Base-by-base conservation (phyloP, 2,113 vertebrate genomes). In the Thamnaconus septentrionalis region DNA sequence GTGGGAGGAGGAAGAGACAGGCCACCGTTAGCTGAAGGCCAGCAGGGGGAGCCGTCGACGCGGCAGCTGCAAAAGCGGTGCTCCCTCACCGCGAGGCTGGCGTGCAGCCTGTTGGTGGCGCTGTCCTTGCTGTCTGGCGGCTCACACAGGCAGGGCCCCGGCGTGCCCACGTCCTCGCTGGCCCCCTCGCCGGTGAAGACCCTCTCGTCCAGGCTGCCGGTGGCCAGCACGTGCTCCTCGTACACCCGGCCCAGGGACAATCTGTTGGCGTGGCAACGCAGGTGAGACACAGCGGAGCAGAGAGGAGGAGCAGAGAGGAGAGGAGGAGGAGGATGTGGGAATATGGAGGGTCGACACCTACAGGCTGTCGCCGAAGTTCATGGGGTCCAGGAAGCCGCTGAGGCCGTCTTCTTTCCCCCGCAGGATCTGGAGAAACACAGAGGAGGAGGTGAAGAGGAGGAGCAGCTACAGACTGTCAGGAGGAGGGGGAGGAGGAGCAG, bases 361-460 rank as follows among this genome's bases (percentile, higher is more conserved):
- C 96, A 96, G 90, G 63, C 94, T 96, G 44, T 98, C 96, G 79
- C 92, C 93, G 65, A 98, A 98, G 89, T 96, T 94, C 50, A 93
- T 92, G 50, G 95, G 95, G 54, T 98, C 96, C 10, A 98, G 90
- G 84, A 98, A 96, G 4, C 96, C 96, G 2, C 93, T 94, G 73
- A 98, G 87, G 39, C 87, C 92, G 73, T 98, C 96, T 58, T 96
- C 95, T 83, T 94, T 97, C 53, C 96, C 96, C 73, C 93, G 93
- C 46, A 98, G 87, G 65, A 97, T 90, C 96, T 98, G 89, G 11
- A 57, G 10, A 9, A 65, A 41, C 18, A 8, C 12, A 60, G 53
- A 46, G 3, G 39, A 69, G 11, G 53, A 46, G 8, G 45, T 46
- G 45, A 46, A 1, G 45, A 31, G 18, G 18, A 31, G 18, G 18